phyloP scores from a whole-genome alignment of 2,888 invertebrate genomes.

The Polyploca ridens region DNA sequence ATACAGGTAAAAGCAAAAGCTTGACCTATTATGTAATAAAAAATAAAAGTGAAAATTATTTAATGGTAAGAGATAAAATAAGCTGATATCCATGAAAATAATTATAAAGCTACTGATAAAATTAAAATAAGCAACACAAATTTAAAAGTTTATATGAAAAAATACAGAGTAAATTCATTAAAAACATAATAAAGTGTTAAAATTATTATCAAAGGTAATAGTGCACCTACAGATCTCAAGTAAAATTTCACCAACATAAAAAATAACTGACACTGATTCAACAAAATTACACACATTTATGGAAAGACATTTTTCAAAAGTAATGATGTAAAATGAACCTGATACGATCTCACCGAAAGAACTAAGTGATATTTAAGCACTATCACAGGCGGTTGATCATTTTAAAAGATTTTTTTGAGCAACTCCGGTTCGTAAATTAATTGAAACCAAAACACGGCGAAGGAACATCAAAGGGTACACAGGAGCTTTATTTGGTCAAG shows the following conservation, averaged over 20 bases:
- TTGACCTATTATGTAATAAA: no score
- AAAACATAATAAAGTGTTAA: no score
- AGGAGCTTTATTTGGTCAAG: slow-evolving; percentile 7
- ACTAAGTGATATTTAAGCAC: slow-evolving; percentile 36
- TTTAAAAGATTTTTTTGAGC: slow-evolving; percentile 15
- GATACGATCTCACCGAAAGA: slow-evolving; percentile 32
- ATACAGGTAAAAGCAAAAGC: no score
- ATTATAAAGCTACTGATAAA: no score
- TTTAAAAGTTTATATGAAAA: no score
- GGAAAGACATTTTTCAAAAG: slow-evolving; percentile 11
- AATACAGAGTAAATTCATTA: no score
- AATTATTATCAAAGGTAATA: no score
- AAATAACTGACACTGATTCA: slow-evolving; percentile 20
- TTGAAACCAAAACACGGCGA: neutral
- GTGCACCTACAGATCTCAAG: no score
- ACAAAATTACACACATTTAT: slow-evolving; percentile 8
- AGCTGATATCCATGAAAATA: no score
- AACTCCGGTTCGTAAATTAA: neutral
- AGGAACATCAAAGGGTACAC: neutral
- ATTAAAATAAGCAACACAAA: no score
- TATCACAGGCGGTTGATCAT: slow-evolving; percentile 23
- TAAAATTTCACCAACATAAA: slow-evolving; percentile 8
- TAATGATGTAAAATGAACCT: slow-evolving; percentile 26
- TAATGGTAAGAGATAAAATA: no score
- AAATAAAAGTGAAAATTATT: no score